phyloP scores from a whole-genome alignment of 2,113 vertebrate species.

The Tenrec ecaudatus region DNA sequence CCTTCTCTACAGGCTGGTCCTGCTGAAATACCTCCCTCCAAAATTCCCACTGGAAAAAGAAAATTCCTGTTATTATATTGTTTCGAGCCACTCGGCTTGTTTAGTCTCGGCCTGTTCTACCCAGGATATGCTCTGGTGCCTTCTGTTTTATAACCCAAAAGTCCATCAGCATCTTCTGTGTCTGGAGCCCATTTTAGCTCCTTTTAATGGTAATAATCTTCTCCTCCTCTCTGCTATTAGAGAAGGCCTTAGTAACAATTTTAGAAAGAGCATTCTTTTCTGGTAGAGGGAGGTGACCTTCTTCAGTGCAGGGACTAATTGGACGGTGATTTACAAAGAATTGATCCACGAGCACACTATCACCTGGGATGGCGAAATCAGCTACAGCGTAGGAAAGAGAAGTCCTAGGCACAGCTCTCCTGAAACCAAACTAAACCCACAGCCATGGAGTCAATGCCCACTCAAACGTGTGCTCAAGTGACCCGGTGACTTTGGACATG shows the following conservation, averaged over 20 bases:
- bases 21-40: too few relatives aligned
- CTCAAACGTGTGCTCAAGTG: not conserved
- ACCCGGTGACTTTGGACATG: slow-evolving; percentile 7
- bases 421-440: too few relatives aligned
- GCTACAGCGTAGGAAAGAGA: not conserved
- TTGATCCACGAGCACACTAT: not conserved
- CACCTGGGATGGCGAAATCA: not conserved
- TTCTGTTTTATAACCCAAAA: too few relatives aligned
- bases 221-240: not conserved
- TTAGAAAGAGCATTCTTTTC: slow-evolving; percentile 34
- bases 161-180: too few relatives aligned
- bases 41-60: too few relatives aligned
- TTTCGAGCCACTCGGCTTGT: too few relatives aligned
- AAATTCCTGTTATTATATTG: too few relatives aligned
- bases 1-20: too few relatives aligned
- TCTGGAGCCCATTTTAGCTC: too few relatives aligned
- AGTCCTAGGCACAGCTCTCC: not conserved
- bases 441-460: too few relatives aligned
- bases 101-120: too few relatives aligned
- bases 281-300: not conserved
- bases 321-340: slow-evolving; percentile 5
- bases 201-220: not conserved
- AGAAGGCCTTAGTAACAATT: slow-evolving; percentile 29
- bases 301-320: not conserved
- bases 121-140: too few relatives aligned